These are phyloP conservation scores for Zootoca vivipara DNA, from an alignment of 2,113 vertebrate species.

Conservation along the genomic window DNA sequence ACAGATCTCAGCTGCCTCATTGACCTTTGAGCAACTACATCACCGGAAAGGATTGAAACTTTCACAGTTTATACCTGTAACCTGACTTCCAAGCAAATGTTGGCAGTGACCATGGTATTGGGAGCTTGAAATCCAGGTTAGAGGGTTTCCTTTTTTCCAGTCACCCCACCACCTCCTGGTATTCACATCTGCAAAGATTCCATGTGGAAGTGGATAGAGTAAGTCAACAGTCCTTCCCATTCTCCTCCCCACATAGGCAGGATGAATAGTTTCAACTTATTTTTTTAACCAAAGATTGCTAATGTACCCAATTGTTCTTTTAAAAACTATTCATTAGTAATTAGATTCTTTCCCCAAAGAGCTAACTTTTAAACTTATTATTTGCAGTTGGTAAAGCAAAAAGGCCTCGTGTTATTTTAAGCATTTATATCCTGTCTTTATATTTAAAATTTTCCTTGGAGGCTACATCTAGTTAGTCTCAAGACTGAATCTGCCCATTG, in stretches of 20 bases:
- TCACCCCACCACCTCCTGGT: too few relatives aligned
- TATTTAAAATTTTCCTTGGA: background rate
- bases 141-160: too few relatives aligned
- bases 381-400: background rate
- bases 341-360: background rate
- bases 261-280: too few relatives aligned
- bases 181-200: too few relatives aligned
- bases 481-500: background rate
- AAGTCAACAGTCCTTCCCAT: too few relatives aligned
- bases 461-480: background rate
- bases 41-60: background rate
- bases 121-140: too few relatives aligned
- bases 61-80: too few relatives aligned
- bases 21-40: background rate
- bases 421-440: background rate
- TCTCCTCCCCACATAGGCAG: too few relatives aligned
- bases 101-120: too few relatives aligned
- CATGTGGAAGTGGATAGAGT: too few relatives aligned
- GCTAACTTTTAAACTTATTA: background rate
- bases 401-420: background rate
- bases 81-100: too few relatives aligned
- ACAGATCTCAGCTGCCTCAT: too few relatives aligned
- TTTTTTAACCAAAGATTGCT: background rate
- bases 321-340: background rate
- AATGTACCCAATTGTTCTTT: background rate